Base-by-base conservation (phyloP, 2,113 vertebrate genomes). In the Colossoma macropomum region DNA sequence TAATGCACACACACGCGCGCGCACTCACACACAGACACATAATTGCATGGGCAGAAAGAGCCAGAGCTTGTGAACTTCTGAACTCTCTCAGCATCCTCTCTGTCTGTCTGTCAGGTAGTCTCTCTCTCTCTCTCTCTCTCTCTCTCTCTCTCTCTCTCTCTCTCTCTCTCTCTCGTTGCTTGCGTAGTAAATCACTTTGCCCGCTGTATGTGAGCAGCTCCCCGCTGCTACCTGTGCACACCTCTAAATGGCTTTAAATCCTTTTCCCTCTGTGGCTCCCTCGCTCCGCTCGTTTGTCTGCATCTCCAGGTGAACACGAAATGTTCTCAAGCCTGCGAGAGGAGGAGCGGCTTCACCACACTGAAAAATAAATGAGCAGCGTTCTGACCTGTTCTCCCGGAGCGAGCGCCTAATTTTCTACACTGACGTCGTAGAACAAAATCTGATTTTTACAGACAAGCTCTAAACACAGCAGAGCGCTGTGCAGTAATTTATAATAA, bases 171-270 rank as follows among this genome's bases (percentile, higher is more conserved):
- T 4, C 69, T 30, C 70, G 60, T 34, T 48, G 4, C 3, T 41
- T 45, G 52, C 17, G n/a, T 21, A 71, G n/a, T 9, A 41, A 71
- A 80, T 71, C n/a, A 71, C 25, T 71, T 15, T 30, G 50, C n/a
- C 28, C 66, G 30, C 16, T 8, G 66, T 21, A 38, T 34, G 21
- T 28, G 75, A 77, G 15, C 59, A 77, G 59, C 32, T 2, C 30
- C 77, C 30, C 4, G 12, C 77, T 41, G 32, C 59, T 25, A 62
- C 69, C 32, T 32, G 17, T 71, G 10, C 69, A 73, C 54, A 56
- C 52, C 79, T 48, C 41, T 62, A 72, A 80, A 54, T 5, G 56
- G 54, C 32, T 80, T 80, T 62, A 72, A 62, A 72, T 73, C 34
- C 17, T 25, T 80, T 59, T 71, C 32, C 27, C 32, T 56, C 45